Percentiles rank a stretch among this genome's conserved stretches.
Conservation (phyloP, 2,113 vertebrate genomes). For the Neoarius graeffei region DNA sequence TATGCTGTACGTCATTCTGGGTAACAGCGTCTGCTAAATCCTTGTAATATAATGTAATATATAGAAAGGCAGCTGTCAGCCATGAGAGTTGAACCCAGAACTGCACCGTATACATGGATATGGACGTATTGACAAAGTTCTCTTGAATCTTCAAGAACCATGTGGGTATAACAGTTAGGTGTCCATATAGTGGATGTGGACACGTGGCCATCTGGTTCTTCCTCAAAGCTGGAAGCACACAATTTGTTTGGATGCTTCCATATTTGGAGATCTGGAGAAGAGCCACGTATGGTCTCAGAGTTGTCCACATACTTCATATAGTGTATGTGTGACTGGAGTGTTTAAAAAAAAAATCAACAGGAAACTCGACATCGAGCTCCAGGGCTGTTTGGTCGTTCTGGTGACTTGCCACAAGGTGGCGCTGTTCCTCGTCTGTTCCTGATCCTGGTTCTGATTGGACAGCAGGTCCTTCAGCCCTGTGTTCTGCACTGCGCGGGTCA, state of each 20-base stretch:
- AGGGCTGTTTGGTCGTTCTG: not conserved
- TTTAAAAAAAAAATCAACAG: not conserved
- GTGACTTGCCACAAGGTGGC: not conserved
- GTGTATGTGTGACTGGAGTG: not conserved
- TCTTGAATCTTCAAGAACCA: no score
- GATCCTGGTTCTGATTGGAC: constrained; percentile 12
- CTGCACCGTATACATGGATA: no score
- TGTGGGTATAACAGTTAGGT: no score
- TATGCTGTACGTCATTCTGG: no score
- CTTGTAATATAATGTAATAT: no score
- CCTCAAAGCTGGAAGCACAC: not conserved
- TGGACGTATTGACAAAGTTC: no score
- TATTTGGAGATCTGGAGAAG: not conserved
- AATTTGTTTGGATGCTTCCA: not conserved
- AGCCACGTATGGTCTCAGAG: not conserved
- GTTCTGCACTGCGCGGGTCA: constrained; percentile 60
- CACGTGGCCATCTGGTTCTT: not conserved
- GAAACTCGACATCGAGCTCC: not conserved
- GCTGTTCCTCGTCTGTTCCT: constrained; percentile 2
- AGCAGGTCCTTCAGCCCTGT: not conserved
- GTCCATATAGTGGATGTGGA: no score
- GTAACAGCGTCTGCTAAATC: no score
- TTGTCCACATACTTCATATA: not conserved
- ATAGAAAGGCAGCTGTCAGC: no score
- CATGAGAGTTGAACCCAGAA: no score